Evolutionary conservation across 2,113 vertebrate genomes (phyloP).

Genomic region (Microtus pennsylvanicus): DNA sequence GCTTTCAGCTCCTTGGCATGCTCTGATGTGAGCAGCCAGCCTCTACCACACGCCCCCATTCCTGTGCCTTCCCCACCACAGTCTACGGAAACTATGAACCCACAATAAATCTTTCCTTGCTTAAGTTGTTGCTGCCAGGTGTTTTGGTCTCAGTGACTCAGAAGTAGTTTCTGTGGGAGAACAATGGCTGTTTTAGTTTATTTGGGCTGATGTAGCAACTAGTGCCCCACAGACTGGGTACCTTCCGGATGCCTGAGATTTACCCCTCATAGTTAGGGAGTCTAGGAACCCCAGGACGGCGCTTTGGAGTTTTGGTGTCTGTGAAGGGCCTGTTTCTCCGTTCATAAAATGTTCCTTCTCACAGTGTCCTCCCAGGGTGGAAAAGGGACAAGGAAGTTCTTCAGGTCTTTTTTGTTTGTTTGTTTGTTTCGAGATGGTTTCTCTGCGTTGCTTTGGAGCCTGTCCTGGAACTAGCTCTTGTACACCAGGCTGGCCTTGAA

Average conservation of each 20-base stretch:
- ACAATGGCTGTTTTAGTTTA: neutral
- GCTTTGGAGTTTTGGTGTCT: neutral
- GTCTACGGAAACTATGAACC: neutral
- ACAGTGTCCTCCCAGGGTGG: neutral
- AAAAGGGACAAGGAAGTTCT: neutral
- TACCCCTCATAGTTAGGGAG: neutral
- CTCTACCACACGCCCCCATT: neutral
- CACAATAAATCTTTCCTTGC: neutral
- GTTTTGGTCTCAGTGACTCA: neutral
- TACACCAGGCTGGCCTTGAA: too few species aligned
- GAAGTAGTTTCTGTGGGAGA: too few species aligned
- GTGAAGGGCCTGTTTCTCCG: neutral
- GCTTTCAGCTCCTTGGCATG: neutral
- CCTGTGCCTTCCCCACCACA: neutral
- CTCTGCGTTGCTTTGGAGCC: too few species aligned
- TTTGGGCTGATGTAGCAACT: neutral
- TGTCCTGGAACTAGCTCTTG: too few species aligned
- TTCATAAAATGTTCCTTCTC: neutral
- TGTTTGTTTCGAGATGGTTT: too few species aligned
- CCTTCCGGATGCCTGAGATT: neutral
- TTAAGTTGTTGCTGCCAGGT: neutral
- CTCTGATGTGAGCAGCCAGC: neutral
- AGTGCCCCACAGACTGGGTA: too few species aligned
- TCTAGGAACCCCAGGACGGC: neutral
- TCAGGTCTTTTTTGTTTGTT: too few species aligned